phyloP scores from a whole-genome alignment of 64 coral and sea anemone genomes.

The Montipora foliosa region DNA sequence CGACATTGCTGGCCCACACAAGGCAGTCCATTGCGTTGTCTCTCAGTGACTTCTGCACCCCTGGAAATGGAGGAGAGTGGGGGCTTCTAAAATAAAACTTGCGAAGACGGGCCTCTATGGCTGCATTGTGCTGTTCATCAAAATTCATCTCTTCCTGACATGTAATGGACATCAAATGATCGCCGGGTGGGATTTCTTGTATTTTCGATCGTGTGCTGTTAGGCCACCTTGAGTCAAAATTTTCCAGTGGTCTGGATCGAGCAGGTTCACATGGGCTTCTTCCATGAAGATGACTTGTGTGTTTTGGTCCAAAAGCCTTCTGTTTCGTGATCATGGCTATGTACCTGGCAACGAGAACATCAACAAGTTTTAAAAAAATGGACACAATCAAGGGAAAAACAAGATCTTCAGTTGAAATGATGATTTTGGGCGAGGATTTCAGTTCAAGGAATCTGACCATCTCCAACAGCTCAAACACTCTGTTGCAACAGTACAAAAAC shows the following conservation, averaged over 20 bases:
- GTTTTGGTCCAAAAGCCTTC: not conserved
- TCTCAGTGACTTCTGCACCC: not conserved
- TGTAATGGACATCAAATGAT: not conserved
- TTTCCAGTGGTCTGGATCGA: slow-evolving; percentile 1
- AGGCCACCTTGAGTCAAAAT: not conserved
- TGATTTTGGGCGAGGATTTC: too few species aligned
- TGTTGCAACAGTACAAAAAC: too few species aligned
- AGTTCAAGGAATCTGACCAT: too few species aligned
- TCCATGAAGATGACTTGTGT: not conserved
- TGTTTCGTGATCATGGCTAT: slow-evolving; percentile 9
- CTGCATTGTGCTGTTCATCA: not conserved
- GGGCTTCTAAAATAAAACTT: not conserved
- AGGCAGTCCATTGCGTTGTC: not conserved
- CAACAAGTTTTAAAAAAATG: not conserved
- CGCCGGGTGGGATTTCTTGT: not conserved
- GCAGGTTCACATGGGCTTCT: not conserved
- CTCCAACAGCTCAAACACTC: too few species aligned
- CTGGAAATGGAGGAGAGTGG: not conserved
- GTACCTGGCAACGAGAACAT: not conserved
- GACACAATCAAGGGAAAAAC: too few species aligned
- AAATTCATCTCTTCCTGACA: not conserved
- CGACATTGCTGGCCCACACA: not conserved
- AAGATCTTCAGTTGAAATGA: too few species aligned
- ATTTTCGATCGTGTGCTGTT: not conserved
- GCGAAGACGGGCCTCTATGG: not conserved